Base-by-base conservation (phyloP, 2,888 invertebrate genomes). In the Endotricha flammealis region DNA sequence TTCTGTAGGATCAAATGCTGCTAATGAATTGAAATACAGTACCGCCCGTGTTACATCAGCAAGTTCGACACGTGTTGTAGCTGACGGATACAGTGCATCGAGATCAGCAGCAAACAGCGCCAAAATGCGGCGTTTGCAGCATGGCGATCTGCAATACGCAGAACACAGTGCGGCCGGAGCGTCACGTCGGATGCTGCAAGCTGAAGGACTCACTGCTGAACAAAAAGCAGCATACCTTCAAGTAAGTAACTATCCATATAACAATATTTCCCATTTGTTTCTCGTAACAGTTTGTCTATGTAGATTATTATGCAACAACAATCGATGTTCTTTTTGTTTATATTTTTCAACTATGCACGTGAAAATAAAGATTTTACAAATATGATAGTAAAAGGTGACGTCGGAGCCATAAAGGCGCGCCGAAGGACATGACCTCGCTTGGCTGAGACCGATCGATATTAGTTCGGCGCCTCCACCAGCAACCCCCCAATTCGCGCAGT, bases 161-260 rank as follows among this genome's bases (percentile, higher is more conserved):
- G 94, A 94, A 76, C 91, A 91, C 48, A 91, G 90, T 58, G 92
- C 94, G 25, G 92, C 93, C 24, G 91, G 93, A 14, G 94, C 95
- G 9, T 90, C 92, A 46, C 90, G 92, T 51, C 92, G 95, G 46
- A 88, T 94, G 49, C 80, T 95, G 44, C 95, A 95, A 76, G 88
- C 95, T 42, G 95, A 95, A 64, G 95, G 95, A 28, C 89, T 95
- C 42, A 93, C 93, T 12, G 93, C 95, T 1, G 95, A 96, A 79
- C 94, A 95, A 75, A 93, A 93, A 65, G 91, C 93, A 48, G 92
- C 95, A 40, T 90, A 92, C 50, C 91, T 93, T 52, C 93, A 95
- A 90, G 95, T 95, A 76, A 77, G 76, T 64, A 39, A 22, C 8
- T 4, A 28, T 10, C 1, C 8, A 10, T 24, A 6, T 7, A 2